Evolutionary conservation across 2,888 invertebrate species (phyloP).

Genomic region (Chironomus riparius): DNA sequence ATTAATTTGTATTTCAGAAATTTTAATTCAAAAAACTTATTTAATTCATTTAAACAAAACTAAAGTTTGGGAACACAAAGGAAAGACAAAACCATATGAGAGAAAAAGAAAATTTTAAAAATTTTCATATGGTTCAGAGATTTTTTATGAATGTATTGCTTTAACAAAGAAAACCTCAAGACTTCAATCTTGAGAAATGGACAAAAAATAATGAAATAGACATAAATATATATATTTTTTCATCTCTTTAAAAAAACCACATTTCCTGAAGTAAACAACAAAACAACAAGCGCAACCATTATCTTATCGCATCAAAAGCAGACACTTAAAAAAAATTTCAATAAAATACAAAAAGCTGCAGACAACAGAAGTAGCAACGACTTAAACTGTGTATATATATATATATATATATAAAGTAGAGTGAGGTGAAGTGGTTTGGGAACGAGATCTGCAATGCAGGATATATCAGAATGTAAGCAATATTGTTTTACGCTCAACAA

Average conservation of each 20-base stretch:
- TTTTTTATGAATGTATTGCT: background rate
- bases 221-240: background rate
- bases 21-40: no score
- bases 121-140: background rate
- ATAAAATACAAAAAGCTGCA: background rate
- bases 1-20: no score
- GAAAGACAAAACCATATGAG: background rate
- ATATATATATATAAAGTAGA: no score
- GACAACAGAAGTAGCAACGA: no score
- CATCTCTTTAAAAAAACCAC: background rate
- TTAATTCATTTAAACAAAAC: no score
- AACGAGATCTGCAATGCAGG: slow-evolving; percentile 5
- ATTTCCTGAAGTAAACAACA: background rate
- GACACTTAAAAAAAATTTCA: background rate
- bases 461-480: slow-evolving; percentile 17
- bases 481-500: slow-evolving; percentile 21
- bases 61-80: background rate
- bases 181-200: slow-evolving; percentile 18
- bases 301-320: background rate
- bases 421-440: slow-evolving; percentile 5
- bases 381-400: no score
- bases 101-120: background rate
- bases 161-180: slow-evolving; percentile 22
- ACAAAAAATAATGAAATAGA: background rate
- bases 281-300: background rate